Base-by-base conservation (phyloP, 2,888 invertebrate species). In the Tigriopus californicus region DNA sequence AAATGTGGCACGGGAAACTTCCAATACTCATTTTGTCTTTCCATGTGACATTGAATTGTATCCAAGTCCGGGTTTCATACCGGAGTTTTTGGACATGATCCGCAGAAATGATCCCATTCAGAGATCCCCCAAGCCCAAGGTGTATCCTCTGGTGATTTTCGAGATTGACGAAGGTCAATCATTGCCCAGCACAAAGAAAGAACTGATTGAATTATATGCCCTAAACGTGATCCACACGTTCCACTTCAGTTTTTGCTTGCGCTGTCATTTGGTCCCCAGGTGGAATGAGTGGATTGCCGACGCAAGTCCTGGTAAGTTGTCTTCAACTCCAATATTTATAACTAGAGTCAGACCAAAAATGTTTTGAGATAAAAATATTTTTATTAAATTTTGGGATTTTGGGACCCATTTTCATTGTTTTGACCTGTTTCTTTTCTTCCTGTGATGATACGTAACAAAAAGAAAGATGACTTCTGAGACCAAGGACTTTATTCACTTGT, bases 31-130 rank as follows among this genome's bases (percentile, higher is more conserved):
- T 69, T 90, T 79, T 70, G 77, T 90, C 46, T 76, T 90, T 60
- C 81, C 88, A 25, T 87, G 87, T 58, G 90, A 91, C 70, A 87
- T 90, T 66, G 90, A 91, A 71, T 77, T 91, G 60, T 90, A 90
- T 71, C 90, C 90, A 52, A 87, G 83, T 73, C 83, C 85, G 8
- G 80, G 83, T 65, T 72, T 90, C 65, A 82, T 85, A 58, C 78
- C 79, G 24, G 79, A 81, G 69, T 90, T 91, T 73, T 75, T 90
- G 64, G 82, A 84, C 67, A 85, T 90, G 86, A 80, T 89, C 64
- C 15, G 24, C 77, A 80, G 65, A 82, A 83, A 47, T 60, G 64
- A 63, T 61, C 61, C 58, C 15, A 62, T 62, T 46, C 60, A 47
- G 10, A 60, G 46, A 24, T 42, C 54, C 62, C 65, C 76, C 25